Conservation (phyloP, 2,797 vertebrate genomes). For the Carcharodon carcharias region DNA sequence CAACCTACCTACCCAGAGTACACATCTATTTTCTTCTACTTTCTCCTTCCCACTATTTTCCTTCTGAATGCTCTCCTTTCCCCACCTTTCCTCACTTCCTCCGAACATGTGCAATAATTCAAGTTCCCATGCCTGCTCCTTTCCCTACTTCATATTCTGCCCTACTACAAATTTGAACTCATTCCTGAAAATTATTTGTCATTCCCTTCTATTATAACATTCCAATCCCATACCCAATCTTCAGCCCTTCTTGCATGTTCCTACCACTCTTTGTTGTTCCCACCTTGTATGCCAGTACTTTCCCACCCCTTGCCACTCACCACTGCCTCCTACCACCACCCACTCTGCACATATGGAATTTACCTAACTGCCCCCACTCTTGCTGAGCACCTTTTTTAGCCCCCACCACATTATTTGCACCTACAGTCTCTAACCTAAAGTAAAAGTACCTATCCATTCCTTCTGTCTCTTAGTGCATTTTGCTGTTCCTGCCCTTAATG, state of each 20-base stretch:
- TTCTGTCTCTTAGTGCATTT: neutral
- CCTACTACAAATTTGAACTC: neutral
- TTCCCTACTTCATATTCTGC: neutral
- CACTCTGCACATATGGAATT: neutral
- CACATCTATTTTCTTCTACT: neutral
- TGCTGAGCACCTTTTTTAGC: too few relatives aligned
- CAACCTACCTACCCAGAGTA: too few relatives aligned
- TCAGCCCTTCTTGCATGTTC: neutral
- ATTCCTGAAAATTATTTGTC: neutral
- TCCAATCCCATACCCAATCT: neutral
- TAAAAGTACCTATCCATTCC: neutral
- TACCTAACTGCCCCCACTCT: neutral
- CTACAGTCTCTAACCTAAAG: neutral
- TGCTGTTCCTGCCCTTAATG: neutral
- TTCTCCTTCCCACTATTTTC: neutral
- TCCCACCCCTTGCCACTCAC: neutral
- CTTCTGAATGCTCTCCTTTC: neutral
- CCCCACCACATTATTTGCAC: neutral
- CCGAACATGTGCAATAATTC: neutral
- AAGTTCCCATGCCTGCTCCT: neutral
- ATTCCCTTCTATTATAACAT: neutral
- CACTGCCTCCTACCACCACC: neutral
- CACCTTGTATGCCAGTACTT: neutral
- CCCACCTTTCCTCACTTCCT: neutral
- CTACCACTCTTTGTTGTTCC: neutral